Base-by-base conservation (phyloP, 2,113 vertebrate genomes). In the Strigops habroptila region DNA sequence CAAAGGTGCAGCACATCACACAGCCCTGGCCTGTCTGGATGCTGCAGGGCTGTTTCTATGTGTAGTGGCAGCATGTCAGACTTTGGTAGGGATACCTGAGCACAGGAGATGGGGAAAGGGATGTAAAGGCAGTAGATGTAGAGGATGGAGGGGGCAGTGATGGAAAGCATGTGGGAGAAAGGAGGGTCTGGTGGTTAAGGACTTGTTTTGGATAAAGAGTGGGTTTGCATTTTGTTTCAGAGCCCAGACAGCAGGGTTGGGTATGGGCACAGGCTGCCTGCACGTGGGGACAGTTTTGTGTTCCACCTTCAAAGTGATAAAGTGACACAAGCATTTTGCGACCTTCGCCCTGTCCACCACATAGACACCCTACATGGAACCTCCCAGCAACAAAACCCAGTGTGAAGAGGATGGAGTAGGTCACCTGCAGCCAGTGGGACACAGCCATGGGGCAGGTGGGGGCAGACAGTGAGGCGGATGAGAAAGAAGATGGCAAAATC, bases 401-500 rank as follows among this genome's bases (percentile, higher is more conserved):
- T 1, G 33, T 3, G 2, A 67, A 57, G 49, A 0, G 0, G 88
- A 52, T 1, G 3, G 11, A 3, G 27, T 35, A 3, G 1, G 39
- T 51, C 48, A 48, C 48, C 55, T 46, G 53, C 55, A 64, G 60
- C 37, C 33, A 10, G 10, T 23, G 68, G 49, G 30, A 57, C 44
- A 9, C 1, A 21, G 62, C 35, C 0, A 0, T 18, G 70, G 33
- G 33, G 63, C 68, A 80, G 49, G 75, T 60, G 64, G 48, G 70
- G 48, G 14, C 3, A 12, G 60, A 0, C 41, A 60, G 37, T 0
- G 82, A 62, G 59, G 48, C 18, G 65, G n/a, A 11, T 64, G 62
- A 64, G 77, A 81, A 35, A 91, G 51, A 64, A 86, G 91, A 92
- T 89, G 91, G 81, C 60, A 84, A 82, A 79, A 52, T 28, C 69